Conservation (phyloP, 2,113 vertebrate genomes). For the Ceyx cyanopectus region DNA sequence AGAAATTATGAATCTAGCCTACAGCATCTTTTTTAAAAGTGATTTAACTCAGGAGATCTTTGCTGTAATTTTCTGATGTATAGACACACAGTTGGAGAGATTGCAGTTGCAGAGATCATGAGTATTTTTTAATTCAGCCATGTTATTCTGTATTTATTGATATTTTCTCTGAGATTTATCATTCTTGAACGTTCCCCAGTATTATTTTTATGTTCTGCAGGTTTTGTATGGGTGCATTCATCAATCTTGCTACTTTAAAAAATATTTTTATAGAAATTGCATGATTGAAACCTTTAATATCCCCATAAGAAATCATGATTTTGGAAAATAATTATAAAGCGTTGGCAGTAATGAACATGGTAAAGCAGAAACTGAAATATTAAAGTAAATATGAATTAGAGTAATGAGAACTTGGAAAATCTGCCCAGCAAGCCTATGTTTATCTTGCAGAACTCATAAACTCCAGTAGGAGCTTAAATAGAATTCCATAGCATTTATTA, state of each 20-base stretch:
- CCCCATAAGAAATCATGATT: neutral
- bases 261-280: neutral
- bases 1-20: neutral
- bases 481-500: neutral
- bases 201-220: neutral
- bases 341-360: neutral
- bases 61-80: neutral
- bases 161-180: neutral
- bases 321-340: slow-evolving; percentile 3
- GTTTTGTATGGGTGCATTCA: neutral
- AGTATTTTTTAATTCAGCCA: neutral
- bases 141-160: neutral
- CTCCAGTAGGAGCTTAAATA: neutral
- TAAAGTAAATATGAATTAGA: slow-evolving; percentile 25
- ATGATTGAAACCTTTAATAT: neutral
- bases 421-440: neutral
- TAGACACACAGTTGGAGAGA: neutral
- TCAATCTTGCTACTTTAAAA: neutral
- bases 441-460: neutral
- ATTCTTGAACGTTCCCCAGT: neutral
- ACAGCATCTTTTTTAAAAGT: neutral
- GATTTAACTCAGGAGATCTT: neutral
- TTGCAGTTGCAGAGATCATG: neutral
- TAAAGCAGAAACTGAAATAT: slow-evolving; percentile 10
- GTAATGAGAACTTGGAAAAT: neutral